A percentile compares a stretch with the other conserved stretches of the same genome.
Evolutionary conservation across 2,888 invertebrate genomes (phyloP).

Genomic region (Ormyrus labotus): DNA sequence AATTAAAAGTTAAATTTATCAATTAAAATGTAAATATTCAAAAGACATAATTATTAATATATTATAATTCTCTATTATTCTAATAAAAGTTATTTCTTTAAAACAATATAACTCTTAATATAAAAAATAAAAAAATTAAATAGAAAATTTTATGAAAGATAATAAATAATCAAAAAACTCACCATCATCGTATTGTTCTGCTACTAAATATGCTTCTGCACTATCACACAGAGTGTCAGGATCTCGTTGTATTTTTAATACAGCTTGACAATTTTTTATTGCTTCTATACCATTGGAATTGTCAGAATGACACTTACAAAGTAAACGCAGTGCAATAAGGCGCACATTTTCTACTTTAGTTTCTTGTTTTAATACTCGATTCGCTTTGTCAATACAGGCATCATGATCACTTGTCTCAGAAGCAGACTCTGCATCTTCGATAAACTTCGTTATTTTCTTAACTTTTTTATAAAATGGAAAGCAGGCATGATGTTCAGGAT

Average conservation of each 20-base stretch:
- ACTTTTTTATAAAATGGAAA: slow-evolving; percentile 97
- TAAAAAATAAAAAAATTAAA: slow-evolving; percentile 1
- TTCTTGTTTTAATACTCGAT: slow-evolving; percentile 83
- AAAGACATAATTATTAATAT: background rate
- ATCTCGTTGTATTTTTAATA: slow-evolving; percentile 86
- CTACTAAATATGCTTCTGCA: slow-evolving; percentile 92
- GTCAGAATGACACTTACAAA: slow-evolving; percentile 88
- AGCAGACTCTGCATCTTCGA: slow-evolving; percentile 81
- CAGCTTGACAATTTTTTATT: slow-evolving; percentile 86
- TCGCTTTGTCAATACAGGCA: slow-evolving; percentile 84
- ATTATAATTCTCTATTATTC: background rate
- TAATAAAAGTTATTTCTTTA: too few species aligned
- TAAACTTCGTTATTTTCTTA: slow-evolving; percentile 91
- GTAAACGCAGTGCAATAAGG: slow-evolving; percentile 84
- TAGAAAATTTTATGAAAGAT: background rate
- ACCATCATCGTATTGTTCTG: slow-evolving; percentile 95
- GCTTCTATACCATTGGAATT: slow-evolving; percentile 86
- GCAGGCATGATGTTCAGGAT: slow-evolving; percentile 98
- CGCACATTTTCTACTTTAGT: slow-evolving; percentile 83
- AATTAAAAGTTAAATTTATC: background rate
- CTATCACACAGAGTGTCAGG: slow-evolving; percentile 90
- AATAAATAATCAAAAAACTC: slow-evolving; percentile 59
- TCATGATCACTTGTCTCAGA: slow-evolving; percentile 81
- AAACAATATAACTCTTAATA: background rate
- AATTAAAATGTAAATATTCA: background rate